phyloP scores from a whole-genome alignment of 2,888 invertebrate species.

The Chrysotoxum bicinctum region DNA sequence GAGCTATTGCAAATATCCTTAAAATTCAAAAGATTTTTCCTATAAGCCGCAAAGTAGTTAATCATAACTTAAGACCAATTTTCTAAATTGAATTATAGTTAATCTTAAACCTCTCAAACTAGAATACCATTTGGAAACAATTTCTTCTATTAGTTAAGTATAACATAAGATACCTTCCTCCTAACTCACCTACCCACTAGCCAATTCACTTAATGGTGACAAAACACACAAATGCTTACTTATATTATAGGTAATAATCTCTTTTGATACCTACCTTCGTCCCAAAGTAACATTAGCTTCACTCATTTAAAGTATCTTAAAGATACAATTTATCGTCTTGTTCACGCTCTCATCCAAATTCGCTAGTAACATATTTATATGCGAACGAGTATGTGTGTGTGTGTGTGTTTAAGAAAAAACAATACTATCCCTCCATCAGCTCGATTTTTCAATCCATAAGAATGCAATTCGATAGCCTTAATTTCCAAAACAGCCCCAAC shows the following conservation, averaged over 20 bases:
- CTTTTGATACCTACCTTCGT: slow-evolving; percentile 13
- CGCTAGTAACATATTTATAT: not conserved
- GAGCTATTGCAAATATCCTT: too few species aligned
- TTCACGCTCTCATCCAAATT: slow-evolving; percentile 32
- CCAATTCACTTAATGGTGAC: slow-evolving; percentile 41
- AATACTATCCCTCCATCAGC: not conserved
- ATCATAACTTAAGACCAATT: not conserved
- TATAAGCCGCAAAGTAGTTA: too few species aligned
- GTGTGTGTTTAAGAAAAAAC: not conserved
- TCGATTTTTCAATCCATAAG: slow-evolving; percentile 50
- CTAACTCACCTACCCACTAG: too few species aligned
- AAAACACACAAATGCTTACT: slow-evolving; percentile 47
- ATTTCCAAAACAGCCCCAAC: slow-evolving; percentile 45
- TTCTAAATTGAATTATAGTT: not conserved
- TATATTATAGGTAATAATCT: slow-evolving; percentile 29
- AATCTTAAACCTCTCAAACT: not conserved
- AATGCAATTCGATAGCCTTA: slow-evolving; percentile 72
- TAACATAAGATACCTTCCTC: not conserved
- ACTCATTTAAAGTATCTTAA: slow-evolving; percentile 31
- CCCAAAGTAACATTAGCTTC: slow-evolving; percentile 4
- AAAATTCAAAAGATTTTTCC: too few species aligned
- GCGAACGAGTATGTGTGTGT: not conserved
- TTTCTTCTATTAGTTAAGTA: not conserved
- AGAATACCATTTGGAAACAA: not conserved
- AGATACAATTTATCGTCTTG: slow-evolving; percentile 62